Conservation (phyloP, 2,888 invertebrate species). For the Meta bourneti region DNA sequence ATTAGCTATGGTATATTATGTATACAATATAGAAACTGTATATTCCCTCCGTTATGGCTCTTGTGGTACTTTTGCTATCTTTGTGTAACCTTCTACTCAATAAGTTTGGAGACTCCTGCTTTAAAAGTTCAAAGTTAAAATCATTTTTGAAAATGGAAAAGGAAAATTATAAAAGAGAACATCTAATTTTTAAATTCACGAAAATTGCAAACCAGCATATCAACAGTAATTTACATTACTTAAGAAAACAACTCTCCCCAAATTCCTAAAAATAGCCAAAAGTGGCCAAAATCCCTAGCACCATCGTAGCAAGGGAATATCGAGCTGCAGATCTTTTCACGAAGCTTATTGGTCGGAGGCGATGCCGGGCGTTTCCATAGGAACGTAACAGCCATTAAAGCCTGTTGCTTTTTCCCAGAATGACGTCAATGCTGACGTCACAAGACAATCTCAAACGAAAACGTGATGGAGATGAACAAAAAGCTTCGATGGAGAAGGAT, state of each 20-base stretch:
- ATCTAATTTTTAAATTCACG: too few relatives aligned
- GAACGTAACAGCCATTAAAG: constrained; percentile 58
- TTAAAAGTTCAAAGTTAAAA: too few relatives aligned
- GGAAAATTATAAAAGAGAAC: too few relatives aligned
- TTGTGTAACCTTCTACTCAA: too few relatives aligned
- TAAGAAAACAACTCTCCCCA: constrained; percentile 6
- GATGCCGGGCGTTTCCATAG: constrained; percentile 34
- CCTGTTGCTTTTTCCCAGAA: constrained; percentile 73
- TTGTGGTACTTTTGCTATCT: too few relatives aligned
- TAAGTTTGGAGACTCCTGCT: too few relatives aligned
- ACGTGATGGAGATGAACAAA: constrained; percentile 56
- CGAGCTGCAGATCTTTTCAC: constrained; percentile 58
- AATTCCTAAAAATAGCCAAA: constrained; percentile 63
- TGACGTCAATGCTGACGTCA: constrained; percentile 73
- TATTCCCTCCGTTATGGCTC: too few relatives aligned
- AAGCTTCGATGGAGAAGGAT: constrained; percentile 13
- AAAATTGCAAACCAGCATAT: not conserved
- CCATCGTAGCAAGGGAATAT: constrained; percentile 56
- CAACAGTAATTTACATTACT: constrained; percentile 19
- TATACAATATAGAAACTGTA: too few relatives aligned
- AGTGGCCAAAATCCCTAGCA: constrained; percentile 55
- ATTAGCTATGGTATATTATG: too few relatives aligned
- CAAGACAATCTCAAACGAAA: constrained; percentile 54
- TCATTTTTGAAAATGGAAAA: too few relatives aligned
- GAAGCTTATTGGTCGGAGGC: constrained; percentile 40